Conservation (phyloP, 2,797 vertebrate species). For the Apodemus agrarius region DNA sequence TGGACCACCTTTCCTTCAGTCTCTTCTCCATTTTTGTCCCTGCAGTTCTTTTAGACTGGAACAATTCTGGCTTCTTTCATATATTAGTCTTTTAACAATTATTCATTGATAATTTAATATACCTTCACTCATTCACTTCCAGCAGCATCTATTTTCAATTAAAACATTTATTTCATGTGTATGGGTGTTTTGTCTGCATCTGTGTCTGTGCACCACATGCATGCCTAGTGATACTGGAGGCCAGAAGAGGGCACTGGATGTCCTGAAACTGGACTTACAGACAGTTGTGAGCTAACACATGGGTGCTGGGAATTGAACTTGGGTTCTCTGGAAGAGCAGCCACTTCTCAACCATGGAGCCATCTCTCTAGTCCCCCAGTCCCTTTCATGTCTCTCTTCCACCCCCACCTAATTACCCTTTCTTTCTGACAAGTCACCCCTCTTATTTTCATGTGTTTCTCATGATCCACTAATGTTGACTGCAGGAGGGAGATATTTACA, state of each 20-base stretch:
- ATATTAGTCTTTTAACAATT: neutral
- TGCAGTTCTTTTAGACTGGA: too few relatives aligned
- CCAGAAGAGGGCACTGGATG: too few relatives aligned
- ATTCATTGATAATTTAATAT: neutral
- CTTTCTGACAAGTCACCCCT: too few relatives aligned
- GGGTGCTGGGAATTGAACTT: too few relatives aligned
- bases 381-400: neutral
- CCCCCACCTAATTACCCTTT: neutral
- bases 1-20: too few relatives aligned
- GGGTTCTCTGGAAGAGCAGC: neutral
- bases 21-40: too few relatives aligned
- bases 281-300: too few relatives aligned
- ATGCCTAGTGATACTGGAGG: too few relatives aligned
- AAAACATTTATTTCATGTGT: neutral
- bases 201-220: too few relatives aligned
- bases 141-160: neutral
- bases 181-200: neutral
- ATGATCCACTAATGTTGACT: neutral
- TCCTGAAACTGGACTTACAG: too few relatives aligned
- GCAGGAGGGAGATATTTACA: neutral
- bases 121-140: neutral
- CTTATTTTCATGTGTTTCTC: neutral
- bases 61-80: neutral
- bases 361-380: neutral
- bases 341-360: neutral